Conservation (phyloP, 2,113 vertebrate genomes). For the Paraplagusia blochii region DNA sequence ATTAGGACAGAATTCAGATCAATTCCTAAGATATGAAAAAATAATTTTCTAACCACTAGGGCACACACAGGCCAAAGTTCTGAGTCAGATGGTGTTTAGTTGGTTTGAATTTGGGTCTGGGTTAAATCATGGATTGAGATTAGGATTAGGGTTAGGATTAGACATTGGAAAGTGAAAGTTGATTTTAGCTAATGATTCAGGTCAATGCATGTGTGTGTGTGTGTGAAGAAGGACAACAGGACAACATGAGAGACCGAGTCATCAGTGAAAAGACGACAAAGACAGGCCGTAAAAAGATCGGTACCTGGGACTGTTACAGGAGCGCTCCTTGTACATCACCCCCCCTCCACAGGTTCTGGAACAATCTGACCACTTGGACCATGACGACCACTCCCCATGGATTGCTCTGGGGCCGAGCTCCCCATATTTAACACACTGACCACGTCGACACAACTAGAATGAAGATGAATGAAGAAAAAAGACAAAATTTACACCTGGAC, state of each 20-base stretch:
- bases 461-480: slow-evolving; percentile 4
- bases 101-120: too few species aligned
- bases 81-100: too few species aligned
- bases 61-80: too few species aligned
- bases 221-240: slow-evolving; percentile 12
- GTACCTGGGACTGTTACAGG: slow-evolving; percentile 93
- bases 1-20: too few species aligned
- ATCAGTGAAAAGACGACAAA: slow-evolving; percentile 11
- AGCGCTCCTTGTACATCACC: slow-evolving; percentile 85
- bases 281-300: slow-evolving; percentile 5
- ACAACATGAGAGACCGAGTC: slow-evolving; percentile 47
- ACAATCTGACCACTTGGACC: slow-evolving; percentile 92
- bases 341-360: slow-evolving; percentile 91
- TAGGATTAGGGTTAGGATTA: too few species aligned
- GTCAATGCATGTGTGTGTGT: slow-evolving; percentile 7
- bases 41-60: too few species aligned
- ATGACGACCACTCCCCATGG: slow-evolving; percentile 91
- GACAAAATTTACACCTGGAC: slow-evolving; percentile 62
- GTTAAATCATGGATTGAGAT: too few species aligned
- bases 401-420: slow-evolving; percentile 87
- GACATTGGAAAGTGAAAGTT: too few species aligned
- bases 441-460: slow-evolving; percentile 92
- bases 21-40: too few species aligned
- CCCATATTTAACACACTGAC: slow-evolving; percentile 90
- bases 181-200: too few species aligned